A percentile compares a stretch with the other conserved stretches of the same genome.
These are phyloP conservation scores for Drosophila ezoana DNA, from an alignment of 2,888 invertebrate species.

Conservation along the genomic window DNA sequence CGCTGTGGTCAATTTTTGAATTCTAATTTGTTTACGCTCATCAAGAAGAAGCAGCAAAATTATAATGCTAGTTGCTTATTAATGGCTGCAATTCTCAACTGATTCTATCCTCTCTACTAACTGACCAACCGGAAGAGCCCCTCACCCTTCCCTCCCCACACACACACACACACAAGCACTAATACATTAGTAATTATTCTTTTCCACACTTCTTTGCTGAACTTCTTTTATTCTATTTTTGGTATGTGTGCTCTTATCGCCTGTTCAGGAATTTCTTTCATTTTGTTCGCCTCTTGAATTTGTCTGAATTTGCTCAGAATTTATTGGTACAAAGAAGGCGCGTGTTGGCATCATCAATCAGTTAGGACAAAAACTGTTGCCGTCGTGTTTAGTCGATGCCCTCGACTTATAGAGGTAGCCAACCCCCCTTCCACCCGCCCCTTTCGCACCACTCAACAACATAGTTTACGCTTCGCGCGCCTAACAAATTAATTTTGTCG, in stretches of 20 bases:
- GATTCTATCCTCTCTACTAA: constrained; percentile 31
- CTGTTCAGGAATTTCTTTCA: constrained; percentile 61
- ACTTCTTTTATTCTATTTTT: constrained; percentile 6
- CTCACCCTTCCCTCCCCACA: constrained; percentile 8
- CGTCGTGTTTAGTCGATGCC: constrained; percentile 26
- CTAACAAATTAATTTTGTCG: constrained; percentile 63
- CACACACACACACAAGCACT: constrained; percentile 2
- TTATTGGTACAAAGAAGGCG: constrained; percentile 82
- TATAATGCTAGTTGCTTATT: constrained; percentile 67
- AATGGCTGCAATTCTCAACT: constrained; percentile 72
- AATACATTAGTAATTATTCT: constrained; percentile 61
- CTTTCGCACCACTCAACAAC: constrained; percentile 26
- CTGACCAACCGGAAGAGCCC: constrained; percentile 65
- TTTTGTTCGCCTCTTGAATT: constrained; percentile 71
- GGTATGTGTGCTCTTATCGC: constrained; percentile 63
- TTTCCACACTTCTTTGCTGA: constrained; percentile 50
- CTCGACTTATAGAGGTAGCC: constrained; percentile 37
- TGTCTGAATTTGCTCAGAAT: constrained; percentile 83
- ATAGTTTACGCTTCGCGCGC: constrained; percentile 42
- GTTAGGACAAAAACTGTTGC: constrained; percentile 39
- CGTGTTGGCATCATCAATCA: constrained; percentile 82
- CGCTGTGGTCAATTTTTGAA: constrained; percentile 74
- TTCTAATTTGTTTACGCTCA: constrained; percentile 80
- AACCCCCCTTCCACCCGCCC: no score
- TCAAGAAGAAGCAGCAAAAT: constrained; percentile 51